A percentile compares a stretch with the other conserved stretches of the same genome.
These are phyloP conservation scores for Crambe crambe DNA, from an alignment of 37 sponge, comb jelly and placozoan genomes.

Conservation along the genomic window DNA sequence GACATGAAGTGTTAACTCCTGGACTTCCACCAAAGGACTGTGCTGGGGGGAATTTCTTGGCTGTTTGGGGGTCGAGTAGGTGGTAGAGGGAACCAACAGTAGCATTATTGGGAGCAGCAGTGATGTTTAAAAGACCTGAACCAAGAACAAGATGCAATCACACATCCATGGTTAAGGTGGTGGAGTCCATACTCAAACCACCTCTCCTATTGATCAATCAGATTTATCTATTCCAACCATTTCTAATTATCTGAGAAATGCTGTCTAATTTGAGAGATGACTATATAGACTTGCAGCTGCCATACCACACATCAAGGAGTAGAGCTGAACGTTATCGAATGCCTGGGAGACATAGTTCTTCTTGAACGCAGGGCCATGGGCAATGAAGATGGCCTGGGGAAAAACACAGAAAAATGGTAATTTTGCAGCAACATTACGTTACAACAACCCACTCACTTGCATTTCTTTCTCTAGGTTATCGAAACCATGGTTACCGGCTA, in stretches of 20 bases:
- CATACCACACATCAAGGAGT: slow-evolving; percentile 79
- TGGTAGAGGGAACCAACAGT: slow-evolving; percentile 67
- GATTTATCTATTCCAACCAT: too few species aligned
- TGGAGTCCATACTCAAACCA: too few species aligned
- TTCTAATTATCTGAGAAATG: too few species aligned
- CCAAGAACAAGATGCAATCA: not conserved
- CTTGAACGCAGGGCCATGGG: slow-evolving; percentile 83
- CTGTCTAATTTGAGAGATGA: too few species aligned
- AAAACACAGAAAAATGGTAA: not conserved
- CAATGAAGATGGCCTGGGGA: slow-evolving; percentile 74
- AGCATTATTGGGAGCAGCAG: slow-evolving; percentile 78
- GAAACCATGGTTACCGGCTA: slow-evolving; percentile 64
- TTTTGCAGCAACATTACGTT: not conserved
- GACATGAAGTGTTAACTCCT: not conserved
- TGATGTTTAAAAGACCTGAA: slow-evolving; percentile 19
- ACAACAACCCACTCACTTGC: slow-evolving; percentile 34
- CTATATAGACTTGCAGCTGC: too few species aligned
- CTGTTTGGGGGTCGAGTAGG: slow-evolving; percentile 25
- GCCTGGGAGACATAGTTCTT: slow-evolving; percentile 12
- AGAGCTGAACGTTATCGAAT: slow-evolving; percentile 80
- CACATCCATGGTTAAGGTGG: too few species aligned
- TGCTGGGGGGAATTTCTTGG: slow-evolving; percentile 14
- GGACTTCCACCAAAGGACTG: not conserved
- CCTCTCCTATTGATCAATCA: too few species aligned
- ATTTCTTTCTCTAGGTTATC: slow-evolving; percentile 61